These are phyloP conservation scores for Diploscapter pachys DNA, from an alignment of 1,140 invertebrate species.

Conservation along the genomic window DNA sequence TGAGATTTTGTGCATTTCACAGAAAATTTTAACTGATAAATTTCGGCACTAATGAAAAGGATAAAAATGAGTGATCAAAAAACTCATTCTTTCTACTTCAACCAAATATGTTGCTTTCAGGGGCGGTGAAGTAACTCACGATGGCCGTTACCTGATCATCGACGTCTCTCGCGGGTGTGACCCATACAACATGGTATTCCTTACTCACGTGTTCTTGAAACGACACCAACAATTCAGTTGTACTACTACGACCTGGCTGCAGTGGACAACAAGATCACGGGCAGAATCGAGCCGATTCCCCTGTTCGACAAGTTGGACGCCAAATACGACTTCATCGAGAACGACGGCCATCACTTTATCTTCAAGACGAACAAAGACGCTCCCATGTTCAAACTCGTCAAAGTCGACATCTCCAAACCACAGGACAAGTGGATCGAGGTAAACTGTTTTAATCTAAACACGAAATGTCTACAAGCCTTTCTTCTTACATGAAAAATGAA, in stretches of 20 bases:
- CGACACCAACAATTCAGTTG: constrained; percentile 38
- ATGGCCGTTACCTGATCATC: constrained; percentile 52
- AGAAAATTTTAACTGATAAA: too few relatives aligned
- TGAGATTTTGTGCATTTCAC: constrained; percentile 63
- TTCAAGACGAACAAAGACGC: constrained; percentile 91
- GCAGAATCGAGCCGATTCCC: constrained; percentile 52
- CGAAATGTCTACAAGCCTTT: too few relatives aligned
- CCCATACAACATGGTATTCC: constrained; percentile 33
- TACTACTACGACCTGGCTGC: constrained; percentile 53
- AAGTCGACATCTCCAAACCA: constrained; percentile 72
- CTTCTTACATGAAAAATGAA: too few relatives aligned
- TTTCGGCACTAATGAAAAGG: too few relatives aligned
- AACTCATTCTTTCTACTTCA: constrained; percentile 1
- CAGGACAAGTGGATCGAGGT: constrained; percentile 44
- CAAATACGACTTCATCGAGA: constrained; percentile 90
- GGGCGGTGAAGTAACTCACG: constrained; percentile 48
- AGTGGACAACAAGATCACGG: constrained; percentile 42
- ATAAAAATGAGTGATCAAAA: neutral
- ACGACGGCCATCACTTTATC: constrained; percentile 76
- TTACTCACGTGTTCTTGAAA: too few relatives aligned
- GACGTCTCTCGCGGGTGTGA: constrained; percentile 48
- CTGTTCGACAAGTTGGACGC: constrained; percentile 81
- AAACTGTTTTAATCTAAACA: neutral
- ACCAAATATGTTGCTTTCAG: constrained; percentile 26
- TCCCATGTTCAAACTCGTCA: constrained; percentile 81